Conservation (phyloP, 2,888 invertebrate species). For the Mellilla xanthometata region DNA sequence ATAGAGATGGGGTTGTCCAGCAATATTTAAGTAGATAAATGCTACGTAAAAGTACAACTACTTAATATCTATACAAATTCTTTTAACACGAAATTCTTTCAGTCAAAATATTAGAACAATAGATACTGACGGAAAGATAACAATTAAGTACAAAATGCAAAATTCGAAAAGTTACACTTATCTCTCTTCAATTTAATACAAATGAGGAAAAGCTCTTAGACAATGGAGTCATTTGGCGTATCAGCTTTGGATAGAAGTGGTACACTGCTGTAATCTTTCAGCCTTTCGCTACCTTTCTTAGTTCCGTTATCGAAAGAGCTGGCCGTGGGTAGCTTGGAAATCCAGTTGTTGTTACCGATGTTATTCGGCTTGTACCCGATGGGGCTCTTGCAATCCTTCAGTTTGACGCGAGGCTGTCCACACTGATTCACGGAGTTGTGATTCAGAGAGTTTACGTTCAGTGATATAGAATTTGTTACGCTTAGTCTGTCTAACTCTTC, state of each 20-base stretch:
- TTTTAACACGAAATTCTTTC: conserved; percentile 11
- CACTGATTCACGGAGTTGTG: conserved; percentile 57
- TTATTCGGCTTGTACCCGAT: conserved; percentile 63
- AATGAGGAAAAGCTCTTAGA: conserved; percentile 42
- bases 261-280: conserved; percentile 77
- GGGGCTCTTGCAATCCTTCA: conserved; percentile 66
- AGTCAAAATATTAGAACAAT: conserved; percentile 20
- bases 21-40: not conserved
- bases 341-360: conserved; percentile 78
- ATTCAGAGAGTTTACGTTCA: conserved; percentile 66
- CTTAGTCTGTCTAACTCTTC: conserved; percentile 59
- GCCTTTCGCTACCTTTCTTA: conserved; percentile 58
- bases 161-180: conserved; percentile 28
- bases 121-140: conserved; percentile 20
- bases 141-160: conserved; percentile 28
- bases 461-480: conserved; percentile 63
- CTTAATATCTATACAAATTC: conserved; percentile 3
- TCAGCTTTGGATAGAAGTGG: conserved; percentile 71
- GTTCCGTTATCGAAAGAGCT: conserved; percentile 73
- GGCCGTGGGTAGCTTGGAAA: conserved; percentile 68
- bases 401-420: conserved; percentile 64
- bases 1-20: not conserved
- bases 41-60: conserved; percentile 2
- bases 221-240: conserved; percentile 70
- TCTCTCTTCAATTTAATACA: conserved; percentile 24